Conservation (phyloP, 1,140 invertebrate genomes). For the Drosophila nigromelanica region DNA sequence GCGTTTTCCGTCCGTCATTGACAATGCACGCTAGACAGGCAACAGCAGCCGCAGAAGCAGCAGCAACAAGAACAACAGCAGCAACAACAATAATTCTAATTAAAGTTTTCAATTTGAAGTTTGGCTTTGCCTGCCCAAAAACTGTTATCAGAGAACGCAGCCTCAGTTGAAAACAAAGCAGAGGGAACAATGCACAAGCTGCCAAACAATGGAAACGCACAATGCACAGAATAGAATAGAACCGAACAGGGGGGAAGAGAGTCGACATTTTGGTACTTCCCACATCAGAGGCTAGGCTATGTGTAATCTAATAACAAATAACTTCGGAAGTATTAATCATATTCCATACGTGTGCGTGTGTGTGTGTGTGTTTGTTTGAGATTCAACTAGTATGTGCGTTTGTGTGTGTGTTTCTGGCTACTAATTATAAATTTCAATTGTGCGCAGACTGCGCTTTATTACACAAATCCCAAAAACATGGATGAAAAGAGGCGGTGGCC, state of each 20-base stretch:
- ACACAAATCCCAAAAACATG: constrained; percentile 24
- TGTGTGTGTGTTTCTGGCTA: constrained; percentile 50
- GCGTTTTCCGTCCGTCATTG: constrained; percentile 47
- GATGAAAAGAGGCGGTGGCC: background rate
- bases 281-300: constrained; percentile 24
- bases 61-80: constrained; percentile 66
- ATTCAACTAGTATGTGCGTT: constrained; percentile 2
- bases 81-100: constrained; percentile 79
- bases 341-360: constrained; percentile 47
- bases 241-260: constrained; percentile 1
- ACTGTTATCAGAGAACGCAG: constrained; percentile 68
- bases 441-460: constrained; percentile 71
- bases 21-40: constrained; percentile 62
- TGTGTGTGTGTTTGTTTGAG: constrained; percentile 9
- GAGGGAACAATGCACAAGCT: constrained; percentile 62
- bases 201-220: constrained; percentile 64
- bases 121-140: constrained; percentile 47
- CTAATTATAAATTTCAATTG: constrained; percentile 82
- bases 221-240: constrained; percentile 34
- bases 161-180: constrained; percentile 62
- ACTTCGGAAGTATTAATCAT: constrained; percentile 81
- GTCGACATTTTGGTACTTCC: background rate
- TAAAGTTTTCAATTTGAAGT: constrained; percentile 82
- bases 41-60: constrained; percentile 25
- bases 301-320: constrained; percentile 81